These are phyloP conservation scores for Scomber scombrus DNA, from an alignment of 2,113 vertebrate species.

Conservation along the genomic window DNA sequence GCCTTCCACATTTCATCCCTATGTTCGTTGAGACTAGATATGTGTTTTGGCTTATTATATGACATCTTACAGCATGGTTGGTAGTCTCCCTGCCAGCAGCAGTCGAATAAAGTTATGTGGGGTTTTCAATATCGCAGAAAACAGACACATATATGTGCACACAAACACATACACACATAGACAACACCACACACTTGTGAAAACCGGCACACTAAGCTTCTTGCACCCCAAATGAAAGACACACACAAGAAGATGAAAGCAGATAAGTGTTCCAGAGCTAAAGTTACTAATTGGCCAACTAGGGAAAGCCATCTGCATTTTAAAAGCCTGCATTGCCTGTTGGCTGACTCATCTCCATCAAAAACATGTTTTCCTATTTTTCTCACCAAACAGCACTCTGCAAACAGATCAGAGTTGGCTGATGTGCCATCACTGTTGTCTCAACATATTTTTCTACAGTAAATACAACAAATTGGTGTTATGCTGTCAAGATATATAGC, in stretches of 20 bases:
- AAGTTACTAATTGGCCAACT: conserved; percentile 84
- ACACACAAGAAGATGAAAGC: conserved; percentile 77
- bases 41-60: conserved; percentile 60
- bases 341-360: conserved; percentile 71
- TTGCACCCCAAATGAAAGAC: conserved; percentile 65
- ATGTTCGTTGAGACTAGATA: conserved; percentile 28
- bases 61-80: conserved; percentile 45
- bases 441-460: conserved; percentile 51
- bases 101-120: conserved; percentile 50
- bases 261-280: conserved; percentile 77
- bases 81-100: conserved; percentile 39
- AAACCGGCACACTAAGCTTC: conserved; percentile 51
- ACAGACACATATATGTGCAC: conserved; percentile 35
- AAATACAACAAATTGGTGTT: conserved; percentile 25
- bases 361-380: conserved; percentile 70
- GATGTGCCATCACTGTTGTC: conserved; percentile 52
- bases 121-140: conserved; percentile 42
- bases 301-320: conserved; percentile 82
- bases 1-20: conserved; percentile 41
- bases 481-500: conserved; percentile 11
- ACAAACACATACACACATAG: conserved; percentile 8
- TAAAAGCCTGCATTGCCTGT: conserved; percentile 69
- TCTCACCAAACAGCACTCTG: conserved; percentile 38
- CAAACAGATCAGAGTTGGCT: conserved; percentile 60
- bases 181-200: conserved; percentile 38